phyloP scores from a whole-genome alignment of 2,797 vertebrate genomes.

The Acanthis flammea region DNA sequence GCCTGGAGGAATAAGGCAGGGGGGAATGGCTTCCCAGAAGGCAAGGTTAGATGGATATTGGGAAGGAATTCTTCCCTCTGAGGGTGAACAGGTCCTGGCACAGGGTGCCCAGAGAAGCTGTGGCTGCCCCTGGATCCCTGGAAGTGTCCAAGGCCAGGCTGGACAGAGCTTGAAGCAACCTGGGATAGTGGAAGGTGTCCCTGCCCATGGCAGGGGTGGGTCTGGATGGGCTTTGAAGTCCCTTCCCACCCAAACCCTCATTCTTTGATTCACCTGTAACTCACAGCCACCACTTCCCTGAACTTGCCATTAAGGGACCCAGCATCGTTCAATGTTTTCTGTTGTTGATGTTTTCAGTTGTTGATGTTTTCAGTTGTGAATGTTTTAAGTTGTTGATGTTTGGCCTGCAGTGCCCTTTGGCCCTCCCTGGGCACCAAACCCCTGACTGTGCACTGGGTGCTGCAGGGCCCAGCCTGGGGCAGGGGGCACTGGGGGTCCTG shows the following conservation, averaged over 20 bases:
- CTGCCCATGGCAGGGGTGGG: rapidly evolving
- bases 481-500: rapidly evolving
- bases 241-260: neutral
- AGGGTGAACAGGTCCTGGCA: rapidly evolving
- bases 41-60: neutral
- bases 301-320: neutral
- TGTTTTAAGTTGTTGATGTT: neutral
- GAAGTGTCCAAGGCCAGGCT: neutral
- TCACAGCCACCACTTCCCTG: neutral
- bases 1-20: neutral
- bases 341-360: neutral
- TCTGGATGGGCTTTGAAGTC: neutral
- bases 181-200: rapidly evolving
- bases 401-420: rapidly evolving
- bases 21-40: neutral
- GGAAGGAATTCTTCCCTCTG: neutral
- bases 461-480: neutral
- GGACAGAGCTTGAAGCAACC: rapidly evolving
- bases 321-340: rapidly evolving
- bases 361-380: neutral
- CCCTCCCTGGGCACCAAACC: neutral
- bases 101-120: neutral
- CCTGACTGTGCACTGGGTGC: neutral
- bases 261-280: neutral
- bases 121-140: neutral